These are phyloP conservation scores for Pantherophis alleghaniensis DNA, from an alignment of 2,797 vertebrate species.

Conservation along the genomic window DNA sequence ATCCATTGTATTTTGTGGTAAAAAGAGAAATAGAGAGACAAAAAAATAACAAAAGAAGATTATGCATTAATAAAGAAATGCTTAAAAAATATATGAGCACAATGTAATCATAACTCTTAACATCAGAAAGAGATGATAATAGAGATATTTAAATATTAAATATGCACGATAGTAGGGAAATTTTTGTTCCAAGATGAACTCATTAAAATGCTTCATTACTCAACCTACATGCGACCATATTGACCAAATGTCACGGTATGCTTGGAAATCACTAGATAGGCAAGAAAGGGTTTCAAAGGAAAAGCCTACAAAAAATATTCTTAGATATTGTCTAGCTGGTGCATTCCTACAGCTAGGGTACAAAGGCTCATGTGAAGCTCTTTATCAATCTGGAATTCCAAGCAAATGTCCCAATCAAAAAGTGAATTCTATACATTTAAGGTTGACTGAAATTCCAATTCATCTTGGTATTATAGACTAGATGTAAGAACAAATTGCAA, in stretches of 20 bases:
- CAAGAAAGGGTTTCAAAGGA: not conserved
- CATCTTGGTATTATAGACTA: not conserved
- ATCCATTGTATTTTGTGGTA: not conserved
- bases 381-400: not conserved
- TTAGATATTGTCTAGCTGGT: not conserved
- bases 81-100: not conserved
- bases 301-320: not conserved
- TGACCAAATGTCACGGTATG: not conserved
- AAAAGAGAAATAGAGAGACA: not conserved
- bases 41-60: not conserved
- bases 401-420: not conserved
- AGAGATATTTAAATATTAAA: not conserved
- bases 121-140: not conserved
- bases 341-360: not conserved
- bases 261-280: not conserved
- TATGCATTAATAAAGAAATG: not conserved
- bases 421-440: not conserved
- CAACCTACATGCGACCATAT: not conserved
- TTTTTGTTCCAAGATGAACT: not conserved
- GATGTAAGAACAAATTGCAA: not conserved
- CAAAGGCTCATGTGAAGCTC: not conserved
- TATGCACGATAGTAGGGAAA: not conserved
- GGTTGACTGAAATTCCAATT: not conserved
- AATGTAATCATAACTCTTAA: not conserved
- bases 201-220: not conserved